These are phyloP conservation scores for Ctenosaura bakeri DNA, from an alignment of 2,797 vertebrate species.

Conservation along the genomic window DNA sequence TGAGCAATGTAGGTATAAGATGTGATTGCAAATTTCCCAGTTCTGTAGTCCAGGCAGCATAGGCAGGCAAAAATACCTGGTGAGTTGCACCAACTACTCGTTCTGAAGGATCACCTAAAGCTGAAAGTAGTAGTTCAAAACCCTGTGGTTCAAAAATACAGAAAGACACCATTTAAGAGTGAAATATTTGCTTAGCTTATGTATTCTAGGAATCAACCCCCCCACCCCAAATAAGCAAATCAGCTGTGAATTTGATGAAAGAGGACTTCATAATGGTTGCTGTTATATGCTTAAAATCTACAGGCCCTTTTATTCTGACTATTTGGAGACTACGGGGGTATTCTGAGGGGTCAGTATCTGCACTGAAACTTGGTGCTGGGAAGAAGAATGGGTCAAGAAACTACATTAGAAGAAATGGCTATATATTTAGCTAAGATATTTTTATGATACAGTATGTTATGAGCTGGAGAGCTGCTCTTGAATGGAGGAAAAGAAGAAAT, in stretches of 20 bases:
- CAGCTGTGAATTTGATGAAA: not conserved
- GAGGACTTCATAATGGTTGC: not conserved
- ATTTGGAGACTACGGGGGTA: not conserved
- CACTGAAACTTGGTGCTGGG: not conserved
- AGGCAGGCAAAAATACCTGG: constrained; percentile 98
- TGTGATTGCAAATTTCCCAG: constrained; percentile 91
- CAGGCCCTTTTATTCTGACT: not conserved
- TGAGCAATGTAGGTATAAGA: constrained; percentile 94
- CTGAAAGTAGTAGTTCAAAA: constrained; percentile 95
- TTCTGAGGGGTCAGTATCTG: not conserved
- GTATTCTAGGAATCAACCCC: constrained; percentile 1
- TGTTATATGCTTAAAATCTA: not conserved
- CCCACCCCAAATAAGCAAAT: not conserved
- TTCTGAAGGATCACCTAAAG: constrained; percentile 96
- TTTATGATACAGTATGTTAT: not conserved
- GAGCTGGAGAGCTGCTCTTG: not conserved
- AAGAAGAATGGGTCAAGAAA: not conserved
- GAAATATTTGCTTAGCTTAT: not conserved
- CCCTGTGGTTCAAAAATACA: constrained; percentile 90
- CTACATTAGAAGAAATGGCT: not conserved
- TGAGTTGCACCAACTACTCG: constrained; percentile 95
- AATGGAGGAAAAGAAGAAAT: not conserved
- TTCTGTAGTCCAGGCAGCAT: constrained; percentile 97
- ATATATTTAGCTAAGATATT: not conserved
- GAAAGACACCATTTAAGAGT: constrained; percentile 18